Conservation (phyloP, 2,113 vertebrate species). For the Menidia beryllina region DNA sequence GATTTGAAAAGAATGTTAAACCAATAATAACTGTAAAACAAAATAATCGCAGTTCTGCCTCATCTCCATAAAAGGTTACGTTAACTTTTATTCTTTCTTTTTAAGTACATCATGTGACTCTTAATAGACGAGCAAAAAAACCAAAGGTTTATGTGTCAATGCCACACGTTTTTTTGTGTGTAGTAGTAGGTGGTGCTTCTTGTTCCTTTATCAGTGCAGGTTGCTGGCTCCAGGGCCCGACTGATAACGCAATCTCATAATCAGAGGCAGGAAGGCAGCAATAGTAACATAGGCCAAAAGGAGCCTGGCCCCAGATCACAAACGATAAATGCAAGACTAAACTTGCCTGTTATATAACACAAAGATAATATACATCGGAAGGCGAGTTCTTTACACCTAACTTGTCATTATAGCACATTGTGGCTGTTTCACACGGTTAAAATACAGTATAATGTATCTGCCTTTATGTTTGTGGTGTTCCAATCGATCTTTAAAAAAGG, state of each 20-base stretch:
- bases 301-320: conserved; percentile 59
- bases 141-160: conserved; percentile 25
- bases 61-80: no score
- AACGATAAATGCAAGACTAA: conserved; percentile 65
- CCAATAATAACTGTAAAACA: no score
- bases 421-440: background rate
- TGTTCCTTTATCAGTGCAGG: conserved; percentile 65
- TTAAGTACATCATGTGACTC: conserved; percentile 5
- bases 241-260: conserved; percentile 75
- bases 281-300: conserved; percentile 30
- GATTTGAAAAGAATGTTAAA: no score
- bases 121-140: background rate
- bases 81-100: no score
- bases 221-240: conserved; percentile 56
- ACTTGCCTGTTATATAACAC: conserved; percentile 60
- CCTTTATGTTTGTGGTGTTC: background rate
- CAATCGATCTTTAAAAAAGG: background rate
- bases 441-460: background rate
- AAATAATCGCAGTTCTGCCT: no score
- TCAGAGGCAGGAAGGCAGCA: conserved; percentile 40
- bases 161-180: conserved; percentile 5
- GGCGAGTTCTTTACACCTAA: conserved; percentile 24
- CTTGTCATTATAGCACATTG: background rate
- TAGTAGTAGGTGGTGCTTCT: conserved; percentile 17
- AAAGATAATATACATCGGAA: conserved; percentile 23